Base-by-base conservation (phyloP, 2,888 invertebrate genomes). In the Matsumyia berberina region DNA sequence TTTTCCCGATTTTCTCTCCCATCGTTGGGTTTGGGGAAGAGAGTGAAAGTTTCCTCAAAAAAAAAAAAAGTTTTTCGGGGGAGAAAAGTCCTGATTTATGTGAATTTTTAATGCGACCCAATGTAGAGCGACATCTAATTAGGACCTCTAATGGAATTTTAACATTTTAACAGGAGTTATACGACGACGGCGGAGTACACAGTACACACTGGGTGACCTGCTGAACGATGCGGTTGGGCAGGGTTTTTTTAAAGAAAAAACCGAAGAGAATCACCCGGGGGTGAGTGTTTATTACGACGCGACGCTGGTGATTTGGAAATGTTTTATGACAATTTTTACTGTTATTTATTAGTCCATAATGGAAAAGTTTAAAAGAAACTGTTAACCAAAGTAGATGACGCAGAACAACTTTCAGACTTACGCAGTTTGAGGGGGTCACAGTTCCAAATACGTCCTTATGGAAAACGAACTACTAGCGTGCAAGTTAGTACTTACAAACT, bases 111-210 rank as follows among this genome's bases (percentile, higher is more conserved):
- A 85, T 85, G 85, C 85, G 85, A 85, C 74, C 85, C 74, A 58
- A 44, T 44, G 51, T 74, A 44, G 66, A 76, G 70, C 85, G 80
- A 85, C 85, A 85, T 85, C 80, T 85, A 85, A 85, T 85, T 85
- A 85, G 79, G 85, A 80, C 53, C 74, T 80, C 85, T 85, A 85
- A 85, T 85, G 85, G 85, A 85, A 85, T 80, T 80, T 85, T 58
- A 70, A 76, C 57, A 64, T 76, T 82, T 82, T 72, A 33, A 76
- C 46, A 33, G 53, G 44, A 77, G 29, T 51, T 67, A 76, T 37
- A 29, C 42, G 42, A 37, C 46, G 44, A 39, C 12, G 55, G 19
- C 2, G 64, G 1, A 7, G 17, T 15, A 17, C 11, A 35, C 33
- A 6, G 2, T 31, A 8, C 29, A n/a, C 11, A 24, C 39, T 33